These are phyloP conservation scores for Macrophya alboannulata DNA, from an alignment of 2,888 invertebrate genomes.

Conservation along the genomic window DNA sequence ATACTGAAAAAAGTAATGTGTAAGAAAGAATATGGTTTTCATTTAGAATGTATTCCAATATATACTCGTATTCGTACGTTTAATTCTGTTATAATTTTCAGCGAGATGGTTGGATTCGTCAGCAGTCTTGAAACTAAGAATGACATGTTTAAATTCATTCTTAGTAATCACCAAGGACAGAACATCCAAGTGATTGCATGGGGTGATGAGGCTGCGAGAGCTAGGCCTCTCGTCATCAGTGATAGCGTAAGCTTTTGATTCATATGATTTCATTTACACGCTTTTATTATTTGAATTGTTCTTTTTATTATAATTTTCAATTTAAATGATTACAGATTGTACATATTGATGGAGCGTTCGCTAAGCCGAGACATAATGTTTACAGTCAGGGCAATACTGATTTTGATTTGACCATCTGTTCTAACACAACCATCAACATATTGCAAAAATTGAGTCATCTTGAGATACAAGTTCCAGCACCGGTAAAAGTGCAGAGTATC, in stretches of 20 bases:
- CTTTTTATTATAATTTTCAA: neutral
- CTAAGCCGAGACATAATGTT: conserved; percentile 9
- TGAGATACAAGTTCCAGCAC: neutral
- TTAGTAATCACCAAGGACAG: neutral
- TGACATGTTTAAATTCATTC: neutral
- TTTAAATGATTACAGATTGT: conserved; percentile 4
- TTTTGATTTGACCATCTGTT: neutral
- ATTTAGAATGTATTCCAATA: neutral
- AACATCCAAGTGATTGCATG: conserved; percentile 5
- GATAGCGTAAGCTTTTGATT: neutral
- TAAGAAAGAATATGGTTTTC: neutral
- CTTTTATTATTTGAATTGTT: neutral
- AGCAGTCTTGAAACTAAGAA: conserved; percentile 8
- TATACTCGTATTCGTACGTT: neutral
- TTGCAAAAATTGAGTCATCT: conserved; percentile 6
- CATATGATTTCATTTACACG: neutral
- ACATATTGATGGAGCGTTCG: conserved; percentile 7
- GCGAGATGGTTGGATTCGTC: conserved; percentile 4
- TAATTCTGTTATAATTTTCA: neutral
- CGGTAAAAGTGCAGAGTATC: neutral
- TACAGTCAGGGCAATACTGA: conserved; percentile 13
- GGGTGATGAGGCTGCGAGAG: neutral
- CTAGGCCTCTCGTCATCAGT: neutral
- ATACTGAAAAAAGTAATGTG: neutral
- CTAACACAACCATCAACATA: neutral